Evolutionary conservation across 2,113 vertebrate species (phyloP).

Genomic region (Plecotus auritus): DNA sequence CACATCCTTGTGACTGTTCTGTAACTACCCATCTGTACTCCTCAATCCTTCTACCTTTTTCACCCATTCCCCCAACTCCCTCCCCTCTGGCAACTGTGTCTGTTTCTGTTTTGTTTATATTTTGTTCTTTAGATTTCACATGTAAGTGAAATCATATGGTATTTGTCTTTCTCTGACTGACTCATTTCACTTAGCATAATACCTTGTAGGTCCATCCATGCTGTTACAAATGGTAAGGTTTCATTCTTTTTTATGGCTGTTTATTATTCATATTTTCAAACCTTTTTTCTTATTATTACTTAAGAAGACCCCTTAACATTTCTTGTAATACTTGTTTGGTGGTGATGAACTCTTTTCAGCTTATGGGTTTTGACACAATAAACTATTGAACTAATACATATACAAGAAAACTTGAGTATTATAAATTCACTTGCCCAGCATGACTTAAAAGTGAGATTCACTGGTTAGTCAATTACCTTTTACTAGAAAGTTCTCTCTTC

Average conservation of each 20-base stretch:
- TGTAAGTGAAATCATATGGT: background rate
- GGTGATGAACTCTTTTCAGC: background rate
- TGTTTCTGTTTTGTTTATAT: background rate
- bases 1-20: background rate
- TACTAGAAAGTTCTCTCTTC: background rate
- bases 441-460: background rate
- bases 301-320: background rate
- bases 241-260: background rate
- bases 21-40: background rate
- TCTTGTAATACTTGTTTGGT: background rate
- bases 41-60: background rate
- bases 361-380: background rate
- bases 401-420: background rate
- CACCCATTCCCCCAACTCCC: background rate
- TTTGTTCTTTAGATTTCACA: background rate
- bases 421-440: background rate
- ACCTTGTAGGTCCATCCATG: background rate
- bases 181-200: background rate
- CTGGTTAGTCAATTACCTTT: background rate
- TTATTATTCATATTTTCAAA: background rate
- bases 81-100: background rate
- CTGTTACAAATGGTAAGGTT: background rate
- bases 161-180: background rate
- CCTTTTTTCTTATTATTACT: background rate
- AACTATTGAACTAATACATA: background rate